phyloP scores from a whole-genome alignment of 1,140 invertebrate species.

The Brachionus calyciflorus region DNA sequence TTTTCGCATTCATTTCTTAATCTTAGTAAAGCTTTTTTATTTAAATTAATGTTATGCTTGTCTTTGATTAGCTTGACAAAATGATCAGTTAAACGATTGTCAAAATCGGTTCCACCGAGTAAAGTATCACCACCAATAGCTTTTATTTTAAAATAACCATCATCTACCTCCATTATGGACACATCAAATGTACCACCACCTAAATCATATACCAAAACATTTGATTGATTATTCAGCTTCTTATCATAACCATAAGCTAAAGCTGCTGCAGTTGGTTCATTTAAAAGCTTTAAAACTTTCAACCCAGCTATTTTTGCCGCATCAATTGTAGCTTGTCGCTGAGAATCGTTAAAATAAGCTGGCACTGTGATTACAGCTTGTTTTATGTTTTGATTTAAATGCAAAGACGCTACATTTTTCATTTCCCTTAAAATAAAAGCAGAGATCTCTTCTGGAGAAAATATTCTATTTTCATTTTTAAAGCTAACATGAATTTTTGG shows the following conservation, averaged over 20 bases:
- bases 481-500: no score
- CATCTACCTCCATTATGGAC: slow-evolving; percentile 94
- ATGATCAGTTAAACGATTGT: slow-evolving; percentile 95
- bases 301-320: not conserved
- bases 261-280: not conserved
- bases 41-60: slow-evolving; percentile 51
- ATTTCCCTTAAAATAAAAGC: slow-evolving; percentile 79
- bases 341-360: slow-evolving; percentile 96
- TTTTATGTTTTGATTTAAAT: slow-evolving; percentile 84
- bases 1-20: slow-evolving; percentile 57
- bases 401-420: slow-evolving; percentile 94
- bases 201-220: slow-evolving; percentile 96
- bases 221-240: slow-evolving; percentile 71
- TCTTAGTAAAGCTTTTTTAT: slow-evolving; percentile 50
- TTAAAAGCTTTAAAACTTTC: not conserved
- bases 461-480: no score
- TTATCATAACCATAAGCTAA: not conserved
- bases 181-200: slow-evolving; percentile 99
- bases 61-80: slow-evolving; percentile 69
- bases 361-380: slow-evolving; percentile 64
- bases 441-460: slow-evolving; percentile 76
- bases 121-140: slow-evolving; percentile 85
- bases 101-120: slow-evolving; percentile 87
- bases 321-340: slow-evolving; percentile 69
- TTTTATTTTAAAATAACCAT: slow-evolving; percentile 83